A percentile compares a stretch with the other conserved stretches of the same genome.
Conservation (phyloP, 2,888 invertebrate genomes). For the Drosophila yooni region DNA sequence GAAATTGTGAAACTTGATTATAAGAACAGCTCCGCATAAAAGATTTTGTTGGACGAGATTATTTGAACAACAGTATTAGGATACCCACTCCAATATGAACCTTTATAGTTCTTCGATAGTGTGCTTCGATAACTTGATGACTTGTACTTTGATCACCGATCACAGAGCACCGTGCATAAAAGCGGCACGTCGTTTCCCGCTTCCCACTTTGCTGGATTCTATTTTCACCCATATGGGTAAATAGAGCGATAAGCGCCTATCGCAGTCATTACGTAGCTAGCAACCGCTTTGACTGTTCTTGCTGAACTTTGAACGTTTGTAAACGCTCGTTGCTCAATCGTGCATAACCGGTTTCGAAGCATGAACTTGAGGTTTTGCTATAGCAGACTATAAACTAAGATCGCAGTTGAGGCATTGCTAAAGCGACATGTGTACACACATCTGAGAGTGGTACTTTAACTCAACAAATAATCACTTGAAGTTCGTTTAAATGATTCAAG, state of each 20-base stretch:
- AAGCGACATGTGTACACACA: not conserved
- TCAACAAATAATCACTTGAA: conserved; percentile 4
- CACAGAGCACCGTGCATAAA: not conserved
- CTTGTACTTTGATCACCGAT: conserved; percentile 35
- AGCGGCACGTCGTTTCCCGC: not conserved
- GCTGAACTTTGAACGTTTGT: conserved; percentile 38
- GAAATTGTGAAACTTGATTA: too few species aligned
- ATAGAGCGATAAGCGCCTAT: conserved; percentile 47
- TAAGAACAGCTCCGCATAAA: too few species aligned
- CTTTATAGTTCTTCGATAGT: not conserved
- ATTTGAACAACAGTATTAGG: not conserved
- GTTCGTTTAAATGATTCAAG: conserved; percentile 5
- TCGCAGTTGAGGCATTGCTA: not conserved
- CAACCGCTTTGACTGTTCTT: conserved; percentile 12
- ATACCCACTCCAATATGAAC: not conserved
- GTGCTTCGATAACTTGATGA: not conserved
- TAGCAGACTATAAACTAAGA: not conserved
- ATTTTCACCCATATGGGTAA: conserved; percentile 20
- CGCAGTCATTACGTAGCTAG: conserved; percentile 60
- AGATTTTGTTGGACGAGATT: too few species aligned
- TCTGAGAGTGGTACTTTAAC: not conserved
- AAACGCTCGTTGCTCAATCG: conserved; percentile 1
- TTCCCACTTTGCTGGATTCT: not conserved
- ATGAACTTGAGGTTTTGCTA: conserved; percentile 21
- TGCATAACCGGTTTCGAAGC: conserved; percentile 40